These are phyloP conservation scores for Enteromius fasciolatus DNA, from an alignment of 2,797 vertebrate genomes.

Conservation along the genomic window DNA sequence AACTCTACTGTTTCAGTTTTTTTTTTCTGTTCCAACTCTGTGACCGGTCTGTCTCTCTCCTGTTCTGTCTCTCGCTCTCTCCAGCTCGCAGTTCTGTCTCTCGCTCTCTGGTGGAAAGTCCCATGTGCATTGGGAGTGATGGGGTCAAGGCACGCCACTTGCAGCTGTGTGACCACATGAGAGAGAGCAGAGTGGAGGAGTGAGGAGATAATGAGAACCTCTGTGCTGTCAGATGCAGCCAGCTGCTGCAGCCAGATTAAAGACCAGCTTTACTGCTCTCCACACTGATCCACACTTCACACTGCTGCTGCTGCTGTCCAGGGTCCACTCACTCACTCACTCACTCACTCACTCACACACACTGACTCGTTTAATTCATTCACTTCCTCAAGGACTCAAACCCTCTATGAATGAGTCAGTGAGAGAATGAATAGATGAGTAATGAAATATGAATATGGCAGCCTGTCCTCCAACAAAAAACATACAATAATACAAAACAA, in stretches of 20 bases:
- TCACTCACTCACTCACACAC: conserved; percentile 46
- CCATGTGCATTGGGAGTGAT: conserved; percentile 76
- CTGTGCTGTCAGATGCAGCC: conserved; percentile 61
- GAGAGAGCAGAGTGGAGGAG: conserved; percentile 73
- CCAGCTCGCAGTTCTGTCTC: conserved; percentile 50
- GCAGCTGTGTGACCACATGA: conserved; percentile 97
- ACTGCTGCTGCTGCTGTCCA: conserved; percentile 33
- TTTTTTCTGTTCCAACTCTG: not conserved
- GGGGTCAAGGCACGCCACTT: conserved; percentile 86
- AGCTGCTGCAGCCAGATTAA: conserved; percentile 66
- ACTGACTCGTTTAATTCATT: conserved; percentile 46
- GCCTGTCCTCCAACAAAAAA: too few relatives aligned
- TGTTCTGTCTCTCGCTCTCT: conserved; percentile 32
- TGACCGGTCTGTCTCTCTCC: conserved; percentile 16
- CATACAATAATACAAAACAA: too few relatives aligned
- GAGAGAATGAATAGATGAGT: not conserved
- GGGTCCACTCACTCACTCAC: conserved; percentile 3
- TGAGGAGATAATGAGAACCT: conserved; percentile 70
- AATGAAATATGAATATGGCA: not conserved
- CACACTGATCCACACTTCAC: conserved; percentile 52
- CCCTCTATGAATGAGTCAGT: not conserved
- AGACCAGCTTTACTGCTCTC: conserved; percentile 64
- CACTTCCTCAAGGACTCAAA: not conserved
- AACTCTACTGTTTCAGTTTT: conserved; percentile 36
- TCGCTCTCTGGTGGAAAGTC: conserved; percentile 81